Evolutionary conservation across 2,888 invertebrate genomes (phyloP).

Genomic region (Xestia ashworthii): DNA sequence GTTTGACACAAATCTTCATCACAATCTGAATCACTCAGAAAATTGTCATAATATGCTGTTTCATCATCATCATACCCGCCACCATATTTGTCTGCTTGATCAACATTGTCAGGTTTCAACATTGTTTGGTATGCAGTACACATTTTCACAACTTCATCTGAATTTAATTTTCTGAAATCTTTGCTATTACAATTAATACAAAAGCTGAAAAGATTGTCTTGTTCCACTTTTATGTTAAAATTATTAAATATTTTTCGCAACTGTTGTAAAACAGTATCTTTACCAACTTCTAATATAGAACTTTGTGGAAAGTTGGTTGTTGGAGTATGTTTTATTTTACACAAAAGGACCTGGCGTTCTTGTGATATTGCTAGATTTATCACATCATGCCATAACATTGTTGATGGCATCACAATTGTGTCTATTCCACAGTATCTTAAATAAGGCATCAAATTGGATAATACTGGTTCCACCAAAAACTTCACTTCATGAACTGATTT

Average conservation of each 20-base stretch:
- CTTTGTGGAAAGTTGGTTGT: constrained; percentile 88
- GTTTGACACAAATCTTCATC: constrained; percentile 80
- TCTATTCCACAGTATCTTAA: constrained; percentile 90
- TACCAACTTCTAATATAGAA: constrained; percentile 90
- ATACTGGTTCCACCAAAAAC: constrained; percentile 79
- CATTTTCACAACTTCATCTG: constrained; percentile 77
- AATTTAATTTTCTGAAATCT: constrained; percentile 75
- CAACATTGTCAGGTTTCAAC: constrained; percentile 50
- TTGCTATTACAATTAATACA: constrained; percentile 92
- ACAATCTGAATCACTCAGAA: constrained; percentile 84
- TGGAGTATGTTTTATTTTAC: constrained; percentile 89
- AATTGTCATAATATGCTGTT: constrained; percentile 77
- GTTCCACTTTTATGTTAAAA: constrained; percentile 92
- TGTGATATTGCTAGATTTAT: constrained; percentile 84
- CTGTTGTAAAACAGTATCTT: constrained; percentile 91
- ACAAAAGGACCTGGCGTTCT: constrained; percentile 79
- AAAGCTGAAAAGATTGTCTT: constrained; percentile 93
- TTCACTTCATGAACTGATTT: constrained; percentile 77
- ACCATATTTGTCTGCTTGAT: constrained; percentile 41
- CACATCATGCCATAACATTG: constrained; percentile 85
- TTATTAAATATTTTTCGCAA: constrained; percentile 92
- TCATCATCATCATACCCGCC: constrained; percentile 76
- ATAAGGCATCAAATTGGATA: constrained; percentile 79
- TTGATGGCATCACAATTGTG: constrained; percentile 92
- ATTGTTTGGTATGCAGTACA: constrained; percentile 74